Conservation (phyloP, 23 tunicate genomes). For the Phallusia fumigata region DNA sequence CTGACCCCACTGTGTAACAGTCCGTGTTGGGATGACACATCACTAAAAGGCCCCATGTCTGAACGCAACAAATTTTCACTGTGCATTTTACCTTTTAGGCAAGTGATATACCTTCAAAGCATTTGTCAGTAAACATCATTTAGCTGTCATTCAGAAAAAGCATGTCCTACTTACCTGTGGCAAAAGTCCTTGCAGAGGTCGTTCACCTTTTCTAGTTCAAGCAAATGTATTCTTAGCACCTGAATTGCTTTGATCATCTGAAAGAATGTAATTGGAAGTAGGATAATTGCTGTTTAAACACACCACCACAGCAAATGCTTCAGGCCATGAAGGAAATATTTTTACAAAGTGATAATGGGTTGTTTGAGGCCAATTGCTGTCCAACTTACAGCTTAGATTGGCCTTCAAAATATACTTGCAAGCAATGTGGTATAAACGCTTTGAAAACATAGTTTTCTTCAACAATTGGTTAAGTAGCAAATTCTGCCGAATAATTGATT, state of each 20-base stretch:
- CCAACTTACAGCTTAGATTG: background rate
- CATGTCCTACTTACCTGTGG: constrained; percentile 46
- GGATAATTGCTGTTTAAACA: background rate
- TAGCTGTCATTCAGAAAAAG: background rate
- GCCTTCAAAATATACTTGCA: too few species aligned
- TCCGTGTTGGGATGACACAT: constrained; percentile 23
- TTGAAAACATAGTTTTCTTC: background rate
- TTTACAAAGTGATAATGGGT: background rate
- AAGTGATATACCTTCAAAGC: constrained; percentile 79
- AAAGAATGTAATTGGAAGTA: background rate
- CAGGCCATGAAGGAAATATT: background rate
- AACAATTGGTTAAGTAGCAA: background rate
- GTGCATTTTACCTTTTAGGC: constrained; percentile 99
- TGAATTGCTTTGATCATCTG: constrained; percentile 93
- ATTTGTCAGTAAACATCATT: background rate
- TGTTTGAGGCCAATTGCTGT: background rate
- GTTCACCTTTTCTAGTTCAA: constrained; percentile 91
- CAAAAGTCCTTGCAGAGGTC: constrained; percentile 98
- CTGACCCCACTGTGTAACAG: constrained; percentile 34
- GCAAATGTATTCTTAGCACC: constrained; percentile 91
- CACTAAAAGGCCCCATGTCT: constrained; percentile 46
- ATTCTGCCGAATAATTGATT: background rate
- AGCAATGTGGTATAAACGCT: too few species aligned
- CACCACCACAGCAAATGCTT: background rate
- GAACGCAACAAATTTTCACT: constrained; percentile 91